phyloP scores from a whole-genome alignment of 2,797 vertebrate species.

The Glossophaga mutica region DNA sequence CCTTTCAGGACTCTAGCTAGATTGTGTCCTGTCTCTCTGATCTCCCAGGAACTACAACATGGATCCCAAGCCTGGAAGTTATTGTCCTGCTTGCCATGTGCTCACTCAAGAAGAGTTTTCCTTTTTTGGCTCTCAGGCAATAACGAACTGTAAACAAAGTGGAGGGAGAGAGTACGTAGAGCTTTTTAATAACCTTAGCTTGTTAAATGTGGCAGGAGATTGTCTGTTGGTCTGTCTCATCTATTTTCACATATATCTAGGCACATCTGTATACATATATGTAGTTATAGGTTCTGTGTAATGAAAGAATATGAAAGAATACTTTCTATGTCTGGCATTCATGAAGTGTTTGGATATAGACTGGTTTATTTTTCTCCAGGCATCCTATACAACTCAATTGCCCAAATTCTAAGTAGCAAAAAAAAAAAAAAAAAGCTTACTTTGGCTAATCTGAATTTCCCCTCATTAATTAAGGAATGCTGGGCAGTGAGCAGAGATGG shows the following conservation, averaged over 20 bases:
- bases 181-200: background rate
- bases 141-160: background rate
- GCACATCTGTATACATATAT: background rate
- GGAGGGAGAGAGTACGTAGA: background rate
- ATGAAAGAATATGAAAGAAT: background rate
- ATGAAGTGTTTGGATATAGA: background rate
- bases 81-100: background rate
- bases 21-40: background rate
- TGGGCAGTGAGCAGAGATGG: background rate
- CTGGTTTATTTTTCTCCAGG: background rate
- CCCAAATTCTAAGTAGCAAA: background rate
- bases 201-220: background rate
- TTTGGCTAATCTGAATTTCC: background rate
- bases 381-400: background rate
- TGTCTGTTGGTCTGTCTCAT: background rate
- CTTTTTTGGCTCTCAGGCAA: background rate
- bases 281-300: background rate
- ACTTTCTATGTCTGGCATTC: background rate
- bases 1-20: background rate
- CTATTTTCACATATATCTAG: background rate
- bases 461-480: background rate
- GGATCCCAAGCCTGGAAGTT: background rate
- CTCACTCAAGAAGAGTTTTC: background rate
- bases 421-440: background rate
- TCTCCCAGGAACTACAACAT: background rate